A percentile compares a stretch with the other conserved stretches of the same genome.
These are phyloP conservation scores for Ploceus nigricollis DNA, from an alignment of 2,113 vertebrate genomes.

Conservation along the genomic window DNA sequence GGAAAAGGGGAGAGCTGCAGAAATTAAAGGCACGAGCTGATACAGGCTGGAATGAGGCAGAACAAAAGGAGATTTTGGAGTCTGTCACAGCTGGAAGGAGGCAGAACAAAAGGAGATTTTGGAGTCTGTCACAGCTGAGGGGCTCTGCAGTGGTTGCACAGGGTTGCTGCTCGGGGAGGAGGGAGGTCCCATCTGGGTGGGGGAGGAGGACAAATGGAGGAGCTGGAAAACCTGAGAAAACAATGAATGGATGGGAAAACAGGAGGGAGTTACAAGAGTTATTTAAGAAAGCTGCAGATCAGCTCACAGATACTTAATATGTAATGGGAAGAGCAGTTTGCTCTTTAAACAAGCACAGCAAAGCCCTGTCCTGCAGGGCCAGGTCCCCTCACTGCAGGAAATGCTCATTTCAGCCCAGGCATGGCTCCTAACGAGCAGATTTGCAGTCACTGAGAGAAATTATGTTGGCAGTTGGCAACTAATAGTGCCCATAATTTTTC, in stretches of 20 bases:
- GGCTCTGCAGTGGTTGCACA: neutral
- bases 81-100: neutral
- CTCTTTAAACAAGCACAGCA: neutral
- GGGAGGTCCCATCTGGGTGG: neutral
- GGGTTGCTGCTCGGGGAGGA: neutral
- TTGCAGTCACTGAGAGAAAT: neutral
- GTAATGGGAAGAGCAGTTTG: neutral
- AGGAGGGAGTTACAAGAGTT: neutral
- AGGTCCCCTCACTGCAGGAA: neutral
- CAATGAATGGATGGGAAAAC: neutral
- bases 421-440: neutral
- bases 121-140: neutral
- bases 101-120: neutral
- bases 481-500: neutral
- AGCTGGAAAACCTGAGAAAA: neutral
- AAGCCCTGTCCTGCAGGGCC: accelerated
- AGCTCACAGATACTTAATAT: neutral
- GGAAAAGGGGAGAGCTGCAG: neutral
- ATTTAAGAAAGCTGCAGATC: neutral
- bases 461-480: neutral
- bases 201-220: neutral
- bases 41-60: neutral
- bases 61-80: too few relatives aligned
- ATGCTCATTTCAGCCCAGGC: neutral
- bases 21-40: neutral